Base-by-base conservation (phyloP, 2,888 invertebrate genomes). In the Cheilosia variabilis region DNA sequence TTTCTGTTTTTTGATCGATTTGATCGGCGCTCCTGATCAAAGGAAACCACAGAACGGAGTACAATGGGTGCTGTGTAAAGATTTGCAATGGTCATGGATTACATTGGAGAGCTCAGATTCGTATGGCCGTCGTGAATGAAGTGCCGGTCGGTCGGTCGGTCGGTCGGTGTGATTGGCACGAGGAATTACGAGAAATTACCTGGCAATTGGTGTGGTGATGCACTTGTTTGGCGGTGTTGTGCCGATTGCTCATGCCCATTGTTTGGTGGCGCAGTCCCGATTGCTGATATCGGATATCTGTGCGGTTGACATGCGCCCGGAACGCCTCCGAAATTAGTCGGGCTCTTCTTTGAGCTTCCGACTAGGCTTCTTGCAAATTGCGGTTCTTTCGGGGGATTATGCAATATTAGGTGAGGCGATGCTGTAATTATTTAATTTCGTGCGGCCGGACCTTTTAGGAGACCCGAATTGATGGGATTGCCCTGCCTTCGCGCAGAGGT, bases 21-120 rank as follows among this genome's bases (percentile, higher is more conserved):
- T 91, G 92, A 91, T 92, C 92, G 92, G 90, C 92, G 91, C 91
- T 90, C 86, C 88, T 90, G 91, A 92, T 91, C 91, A 91, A 91
- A 91, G 90, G 88, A 89, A 91, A 89, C 87, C 82, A 77, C 87
- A 89, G 88, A 88, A 87, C 75, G 47, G 19, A 80, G 50, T 45
- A 53, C 80, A 86, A 68, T 71, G 53, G 76, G 63, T 37, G 55
- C 79, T 71, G 76, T 86, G 81, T 71, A 81, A 76, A 77, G 76
- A 81, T 86, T 86, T 81, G 80, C 86, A 81, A 81, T 86, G 86
- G 86, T 86, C 87, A 82, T 76, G 81, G 75, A 76, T 76, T 81
- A 76, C 60, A 86, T 81, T 68, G 80, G 55, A 53, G 77, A 60
- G 81, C 79, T 27, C 27, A 71, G 84, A 80, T 60, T 87, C 57